phyloP scores from a whole-genome alignment of 2,797 vertebrate species.

The Prunella strophiata region DNA sequence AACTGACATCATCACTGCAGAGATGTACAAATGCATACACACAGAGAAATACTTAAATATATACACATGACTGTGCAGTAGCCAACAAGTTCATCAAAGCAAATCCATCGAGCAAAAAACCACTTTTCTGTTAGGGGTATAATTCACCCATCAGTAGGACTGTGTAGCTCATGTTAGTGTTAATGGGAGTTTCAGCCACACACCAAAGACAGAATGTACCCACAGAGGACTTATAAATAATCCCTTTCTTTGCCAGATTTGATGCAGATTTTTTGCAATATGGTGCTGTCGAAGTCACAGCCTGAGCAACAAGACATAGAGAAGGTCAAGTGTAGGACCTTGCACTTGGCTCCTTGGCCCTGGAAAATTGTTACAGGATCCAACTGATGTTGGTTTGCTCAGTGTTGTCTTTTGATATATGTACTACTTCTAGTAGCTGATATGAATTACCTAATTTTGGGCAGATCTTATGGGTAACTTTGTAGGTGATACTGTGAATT shows the following conservation, averaged over 20 bases:
- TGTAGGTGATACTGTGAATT: neutral
- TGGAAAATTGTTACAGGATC: neutral
- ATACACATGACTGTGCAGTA: constrained; percentile 61
- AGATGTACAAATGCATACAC: constrained; percentile 44
- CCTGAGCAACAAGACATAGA: neutral
- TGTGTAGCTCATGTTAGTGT: constrained; percentile 49
- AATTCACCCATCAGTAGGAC: constrained; percentile 61
- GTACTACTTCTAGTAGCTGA: neutral
- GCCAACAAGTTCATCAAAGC: constrained; percentile 53
- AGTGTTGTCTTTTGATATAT: neutral
- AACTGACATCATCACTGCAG: constrained; percentile 70
- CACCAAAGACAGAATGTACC: constrained; percentile 5
- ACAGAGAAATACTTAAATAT: constrained; percentile 60
- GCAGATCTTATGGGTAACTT: neutral
- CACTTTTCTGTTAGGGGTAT: constrained; percentile 47
- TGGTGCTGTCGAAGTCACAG: neutral
- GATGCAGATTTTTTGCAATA: constrained; percentile 48
- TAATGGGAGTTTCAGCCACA: constrained; percentile 49
- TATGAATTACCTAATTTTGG: neutral
- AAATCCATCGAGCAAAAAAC: constrained; percentile 50
- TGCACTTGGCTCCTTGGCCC: neutral
- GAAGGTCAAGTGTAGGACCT: neutral
- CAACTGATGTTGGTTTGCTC: neutral
- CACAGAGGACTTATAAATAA: constrained; percentile 28
- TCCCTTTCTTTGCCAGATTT: constrained; percentile 41